These are phyloP conservation scores for Rhinoptilus africanus DNA, from an alignment of 2,113 vertebrate species.

Conservation along the genomic window DNA sequence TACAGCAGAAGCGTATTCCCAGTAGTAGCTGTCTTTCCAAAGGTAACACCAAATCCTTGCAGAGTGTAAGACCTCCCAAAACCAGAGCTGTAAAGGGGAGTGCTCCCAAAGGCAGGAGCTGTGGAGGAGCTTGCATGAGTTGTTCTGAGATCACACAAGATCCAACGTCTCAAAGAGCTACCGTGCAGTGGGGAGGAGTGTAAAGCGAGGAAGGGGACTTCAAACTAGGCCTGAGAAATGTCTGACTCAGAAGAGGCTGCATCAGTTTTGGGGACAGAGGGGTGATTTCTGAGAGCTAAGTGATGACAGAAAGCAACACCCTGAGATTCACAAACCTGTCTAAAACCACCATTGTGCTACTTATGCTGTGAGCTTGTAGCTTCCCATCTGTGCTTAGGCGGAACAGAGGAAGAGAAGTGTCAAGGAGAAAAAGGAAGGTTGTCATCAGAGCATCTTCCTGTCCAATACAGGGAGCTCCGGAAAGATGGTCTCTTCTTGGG, in stretches of 20 bases:
- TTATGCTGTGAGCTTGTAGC: background rate
- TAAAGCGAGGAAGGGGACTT: background rate
- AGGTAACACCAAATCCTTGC: background rate
- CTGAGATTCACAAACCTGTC: background rate
- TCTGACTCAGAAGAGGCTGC: background rate
- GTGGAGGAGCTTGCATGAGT: background rate
- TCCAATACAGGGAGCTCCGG: background rate
- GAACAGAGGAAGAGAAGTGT: background rate
- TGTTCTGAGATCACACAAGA: background rate
- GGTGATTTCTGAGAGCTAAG: background rate
- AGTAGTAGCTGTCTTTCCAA: background rate
- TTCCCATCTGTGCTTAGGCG: background rate
- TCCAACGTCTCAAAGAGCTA: background rate
- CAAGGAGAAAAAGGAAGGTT: background rate
- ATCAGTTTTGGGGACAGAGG: background rate
- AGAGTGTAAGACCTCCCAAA: background rate
- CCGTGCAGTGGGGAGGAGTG: background rate
- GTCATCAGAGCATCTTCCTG: background rate
- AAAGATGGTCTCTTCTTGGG: background rate
- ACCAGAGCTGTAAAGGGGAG: background rate
- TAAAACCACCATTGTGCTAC: background rate
- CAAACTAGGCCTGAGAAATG: background rate
- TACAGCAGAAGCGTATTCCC: background rate
- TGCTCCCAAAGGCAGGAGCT: background rate
- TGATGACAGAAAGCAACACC: background rate